Percentiles rank a stretch among this genome's conserved stretches.
Evolutionary conservation across 92 coral and sea anemone genomes (phyloP).

Genomic region (Palythoa grandis): DNA sequence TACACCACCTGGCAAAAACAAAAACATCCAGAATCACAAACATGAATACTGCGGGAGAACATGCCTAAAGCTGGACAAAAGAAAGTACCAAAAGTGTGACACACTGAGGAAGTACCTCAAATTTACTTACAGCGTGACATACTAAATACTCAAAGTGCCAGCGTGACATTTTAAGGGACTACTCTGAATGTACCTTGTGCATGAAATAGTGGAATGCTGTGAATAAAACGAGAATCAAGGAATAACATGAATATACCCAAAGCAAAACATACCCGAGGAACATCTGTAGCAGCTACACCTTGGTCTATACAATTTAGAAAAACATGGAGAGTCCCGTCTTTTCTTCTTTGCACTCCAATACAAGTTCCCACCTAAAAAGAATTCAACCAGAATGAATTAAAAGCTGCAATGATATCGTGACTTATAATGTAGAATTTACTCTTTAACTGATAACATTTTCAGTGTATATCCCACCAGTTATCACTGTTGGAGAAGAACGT

Average conservation of each 20-base stretch:
- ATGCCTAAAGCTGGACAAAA: neutral
- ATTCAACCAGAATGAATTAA: neutral
- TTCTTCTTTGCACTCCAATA: conserved; percentile 87
- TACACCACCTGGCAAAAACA: conserved; percentile 70
- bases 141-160: neutral
- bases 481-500: neutral
- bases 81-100: neutral
- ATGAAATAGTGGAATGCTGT: neutral
- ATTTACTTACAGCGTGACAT: neutral
- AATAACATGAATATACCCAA: neutral
- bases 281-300: conserved; percentile 90
- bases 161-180: neutral
- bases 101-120: neutral
- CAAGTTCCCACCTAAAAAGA: conserved; percentile 83
- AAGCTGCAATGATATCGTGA: no score
- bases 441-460: no score
- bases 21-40: neutral
- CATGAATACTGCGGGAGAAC: neutral
- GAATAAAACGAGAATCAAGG: neutral
- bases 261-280: conserved; percentile 77
- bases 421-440: no score
- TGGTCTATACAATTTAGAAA: conserved; percentile 89
- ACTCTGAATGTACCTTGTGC: neutral
- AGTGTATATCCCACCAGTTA: neutral
- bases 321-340: conserved; percentile 87